phyloP scores from a whole-genome alignment of 2,113 vertebrate species.

The Gila orcuttii region DNA sequence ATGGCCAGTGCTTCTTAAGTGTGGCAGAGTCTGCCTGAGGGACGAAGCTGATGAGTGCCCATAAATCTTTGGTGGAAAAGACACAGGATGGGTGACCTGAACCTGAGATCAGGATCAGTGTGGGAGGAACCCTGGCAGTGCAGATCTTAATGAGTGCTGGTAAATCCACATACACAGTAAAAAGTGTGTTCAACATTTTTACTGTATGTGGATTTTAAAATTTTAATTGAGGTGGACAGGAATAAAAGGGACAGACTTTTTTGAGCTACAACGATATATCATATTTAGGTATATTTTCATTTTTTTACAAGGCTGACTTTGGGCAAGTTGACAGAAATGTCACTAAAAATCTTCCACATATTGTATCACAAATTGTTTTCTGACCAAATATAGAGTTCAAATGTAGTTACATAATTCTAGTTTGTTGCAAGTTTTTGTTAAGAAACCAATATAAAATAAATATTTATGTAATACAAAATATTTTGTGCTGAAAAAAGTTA shows the following conservation, averaged over 20 bases:
- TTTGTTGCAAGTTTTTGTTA: not conserved
- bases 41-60: slow-evolving; percentile 78
- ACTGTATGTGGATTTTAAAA: not conserved
- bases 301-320: no score
- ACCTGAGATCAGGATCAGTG: slow-evolving; percentile 71
- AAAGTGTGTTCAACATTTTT: not conserved
- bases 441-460: not conserved
- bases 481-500: not conserved
- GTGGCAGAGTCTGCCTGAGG: slow-evolving; percentile 73
- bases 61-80: slow-evolving; percentile 61
- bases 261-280: not conserved
- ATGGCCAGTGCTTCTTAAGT: slow-evolving; percentile 73
- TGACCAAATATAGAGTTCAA: no score
- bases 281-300: no score
- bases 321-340: no score
- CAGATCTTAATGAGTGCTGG: not conserved
- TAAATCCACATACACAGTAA: not conserved
- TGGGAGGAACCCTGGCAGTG: slow-evolving; percentile 58
- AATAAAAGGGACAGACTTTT: not conserved
- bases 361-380: no score
- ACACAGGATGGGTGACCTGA: slow-evolving; percentile 71
- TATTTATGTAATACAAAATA: not conserved
- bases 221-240: no score
- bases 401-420: no score
- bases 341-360: no score